Evolutionary conservation across 2,113 vertebrate species (phyloP).

Genomic region (Ctenodactylus gundi): DNA sequence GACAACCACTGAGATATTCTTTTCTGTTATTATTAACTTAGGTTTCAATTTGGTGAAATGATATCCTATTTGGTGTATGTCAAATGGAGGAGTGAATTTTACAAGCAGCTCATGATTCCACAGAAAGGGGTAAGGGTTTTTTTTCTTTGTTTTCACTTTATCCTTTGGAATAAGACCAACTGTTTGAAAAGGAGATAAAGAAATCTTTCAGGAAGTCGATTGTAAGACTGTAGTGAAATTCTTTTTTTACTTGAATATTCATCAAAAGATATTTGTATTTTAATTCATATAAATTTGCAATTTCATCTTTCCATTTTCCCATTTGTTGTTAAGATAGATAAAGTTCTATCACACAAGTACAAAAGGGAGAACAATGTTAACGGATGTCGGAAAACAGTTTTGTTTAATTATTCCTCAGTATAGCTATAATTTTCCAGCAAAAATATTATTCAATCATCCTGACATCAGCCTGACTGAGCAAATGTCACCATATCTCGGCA

Average conservation of each 20-base stretch:
- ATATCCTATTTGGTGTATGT: not conserved
- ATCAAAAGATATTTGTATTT: not conserved
- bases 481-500: not conserved
- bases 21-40: not conserved
- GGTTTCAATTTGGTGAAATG: not conserved
- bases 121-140: not conserved
- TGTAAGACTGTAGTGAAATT: not conserved
- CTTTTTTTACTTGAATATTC: constrained; percentile 28
- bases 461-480: not conserved
- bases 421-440: not conserved
- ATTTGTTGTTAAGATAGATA: constrained; percentile 5
- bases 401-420: not conserved
- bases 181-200: not conserved
- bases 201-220: not conserved
- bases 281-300: not conserved
- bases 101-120: not conserved
- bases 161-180: not conserved
- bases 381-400: not conserved
- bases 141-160: no score
- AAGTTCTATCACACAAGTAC: constrained; percentile 1
- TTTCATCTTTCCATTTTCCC: not conserved
- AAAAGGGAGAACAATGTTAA: not conserved
- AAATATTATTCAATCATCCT: not conserved
- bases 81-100: not conserved
- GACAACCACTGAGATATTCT: not conserved